Base-by-base conservation (phyloP, 2,113 vertebrate species). In the Tricholaema leucomelas region DNA sequence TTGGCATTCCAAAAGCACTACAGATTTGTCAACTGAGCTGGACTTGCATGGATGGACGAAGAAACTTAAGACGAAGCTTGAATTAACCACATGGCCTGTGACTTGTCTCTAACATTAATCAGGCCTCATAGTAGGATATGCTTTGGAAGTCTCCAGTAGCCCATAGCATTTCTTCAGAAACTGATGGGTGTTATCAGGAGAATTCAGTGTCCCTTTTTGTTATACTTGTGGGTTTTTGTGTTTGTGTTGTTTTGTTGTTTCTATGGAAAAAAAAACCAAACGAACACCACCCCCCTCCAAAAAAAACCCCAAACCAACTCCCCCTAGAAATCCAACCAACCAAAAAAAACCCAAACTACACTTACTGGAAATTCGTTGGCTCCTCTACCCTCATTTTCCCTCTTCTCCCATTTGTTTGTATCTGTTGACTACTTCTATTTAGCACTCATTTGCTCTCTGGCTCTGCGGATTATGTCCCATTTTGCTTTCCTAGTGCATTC, bases 1-100 rank as follows among this genome's bases (percentile, higher is more conserved):
- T 73, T 70, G 52, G 23, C 31, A 13, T 7, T 88, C 13, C 27
- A 44, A 46, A 46, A 33, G n/a, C 8, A 16, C 5, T 28, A 4
- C 4, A 66, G 38, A 6, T 58, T 24, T 70, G 90, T 85, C 69
- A 14, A 0, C 14, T 50, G 33, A 50, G 7, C 3, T 52, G 50
- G 31, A 10, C 19, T 55, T 55, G 6, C 24, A 2, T 1, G 2
- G 8, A 5, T 44, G 16, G 33, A 25, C 12, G 36, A 74, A 8
- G 6, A 61, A 58, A 28, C 33, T 24, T 44, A 55, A 69, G 60
- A 55, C 33, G 56, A 33, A 8, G 4, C 14, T 81, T 52, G 5
- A 2, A 6, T 14, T 77, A 67, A 21, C n/a, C 16, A 2, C 0
- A 0, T 21, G 21, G 27, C n/a, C 27, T 59, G 18, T 44, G 21